These are phyloP conservation scores for Schlechtendalia chinensis DNA, from an alignment of 1,140 invertebrate genomes.

Conservation along the genomic window DNA sequence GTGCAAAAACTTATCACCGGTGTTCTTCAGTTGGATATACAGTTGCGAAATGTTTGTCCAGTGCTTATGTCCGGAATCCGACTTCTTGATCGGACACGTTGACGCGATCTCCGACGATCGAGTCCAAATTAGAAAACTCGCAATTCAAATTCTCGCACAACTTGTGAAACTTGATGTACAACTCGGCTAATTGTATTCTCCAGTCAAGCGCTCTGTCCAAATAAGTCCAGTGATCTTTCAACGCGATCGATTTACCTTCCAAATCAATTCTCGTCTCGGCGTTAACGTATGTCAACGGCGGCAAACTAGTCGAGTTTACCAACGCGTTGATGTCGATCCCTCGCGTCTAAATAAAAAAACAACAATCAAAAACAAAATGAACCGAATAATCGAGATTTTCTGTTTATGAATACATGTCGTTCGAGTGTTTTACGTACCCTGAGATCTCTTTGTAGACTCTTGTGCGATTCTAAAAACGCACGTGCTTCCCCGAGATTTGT, in stretches of 20 bases:
- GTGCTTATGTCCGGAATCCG: neutral
- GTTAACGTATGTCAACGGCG: constrained; percentile 26
- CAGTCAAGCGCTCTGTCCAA: constrained; percentile 39
- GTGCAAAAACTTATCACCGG: constrained; percentile 36
- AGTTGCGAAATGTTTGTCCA: constrained; percentile 39
- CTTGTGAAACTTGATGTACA: constrained; percentile 29
- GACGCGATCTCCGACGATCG: neutral
- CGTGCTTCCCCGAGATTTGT: constrained; percentile 67
- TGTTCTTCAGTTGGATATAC: constrained; percentile 27
- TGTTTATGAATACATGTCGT: neutral
- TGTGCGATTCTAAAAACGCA: constrained; percentile 74
- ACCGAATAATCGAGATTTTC: no score
- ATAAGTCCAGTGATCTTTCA: constrained; percentile 49
- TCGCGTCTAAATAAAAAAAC: neutral
- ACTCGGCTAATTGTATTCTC: constrained; percentile 29
- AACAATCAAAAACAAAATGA: neutral
- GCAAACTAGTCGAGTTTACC: constrained; percentile 28
- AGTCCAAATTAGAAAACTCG: constrained; percentile 41
- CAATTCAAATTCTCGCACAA: neutral
- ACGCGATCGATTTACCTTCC: constrained; percentile 24
- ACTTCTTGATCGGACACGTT: constrained; percentile 4
- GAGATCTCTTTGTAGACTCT: constrained; percentile 72
- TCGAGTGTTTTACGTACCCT: constrained; percentile 60
- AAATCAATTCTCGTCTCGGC: constrained; percentile 12
- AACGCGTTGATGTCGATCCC: constrained; percentile 41